Percentiles rank a stretch among this genome's conserved stretches.
Evolutionary conservation across 1,140 invertebrate genomes (phyloP).

Genomic region (Pinna nobilis): DNA sequence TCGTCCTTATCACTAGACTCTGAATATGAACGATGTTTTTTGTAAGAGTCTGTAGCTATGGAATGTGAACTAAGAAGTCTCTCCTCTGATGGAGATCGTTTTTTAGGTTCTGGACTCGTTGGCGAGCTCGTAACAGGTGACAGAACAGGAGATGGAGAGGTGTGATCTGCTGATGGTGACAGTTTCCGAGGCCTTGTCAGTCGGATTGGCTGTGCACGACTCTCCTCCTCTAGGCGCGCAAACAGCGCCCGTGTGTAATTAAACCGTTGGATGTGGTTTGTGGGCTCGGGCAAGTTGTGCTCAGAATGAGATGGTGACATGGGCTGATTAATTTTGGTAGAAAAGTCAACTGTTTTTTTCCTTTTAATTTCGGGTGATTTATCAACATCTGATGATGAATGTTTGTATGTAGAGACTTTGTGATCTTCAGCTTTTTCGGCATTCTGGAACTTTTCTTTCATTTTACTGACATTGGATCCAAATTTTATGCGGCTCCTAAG

Average conservation of each 20-base stretch:
- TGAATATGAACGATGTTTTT: slow-evolving; percentile 10
- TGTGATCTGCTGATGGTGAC: slow-evolving; percentile 10
- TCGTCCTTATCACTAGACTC: neutral
- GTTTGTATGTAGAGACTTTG: neutral
- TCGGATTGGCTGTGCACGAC: slow-evolving; percentile 10
- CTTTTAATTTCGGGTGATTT: slow-evolving; percentile 54
- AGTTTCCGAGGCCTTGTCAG: slow-evolving; percentile 12
- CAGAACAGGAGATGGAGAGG: slow-evolving; percentile 41
- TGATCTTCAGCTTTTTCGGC: slow-evolving; percentile 14
- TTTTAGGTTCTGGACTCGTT: slow-evolving; percentile 35
- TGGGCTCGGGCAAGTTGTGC: slow-evolving; percentile 49
- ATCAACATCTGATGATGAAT: slow-evolving; percentile 27
- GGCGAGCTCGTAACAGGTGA: slow-evolving; percentile 47
- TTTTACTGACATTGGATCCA: slow-evolving; percentile 59
- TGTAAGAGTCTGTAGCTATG: neutral
- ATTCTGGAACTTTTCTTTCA: slow-evolving; percentile 58
- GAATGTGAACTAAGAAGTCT: neutral
- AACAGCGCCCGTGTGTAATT: slow-evolving; percentile 94
- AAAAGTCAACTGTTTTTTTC: slow-evolving; percentile 45
- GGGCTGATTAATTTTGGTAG: slow-evolving; percentile 7
- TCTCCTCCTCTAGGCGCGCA: slow-evolving; percentile 85
- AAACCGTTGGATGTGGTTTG: slow-evolving; percentile 79
- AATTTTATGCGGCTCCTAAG: slow-evolving; percentile 18
- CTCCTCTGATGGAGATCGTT: neutral
- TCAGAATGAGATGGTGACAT: slow-evolving; percentile 22